Base-by-base conservation (phyloP, 1,140 invertebrate genomes). In the Orchesella cincta region DNA sequence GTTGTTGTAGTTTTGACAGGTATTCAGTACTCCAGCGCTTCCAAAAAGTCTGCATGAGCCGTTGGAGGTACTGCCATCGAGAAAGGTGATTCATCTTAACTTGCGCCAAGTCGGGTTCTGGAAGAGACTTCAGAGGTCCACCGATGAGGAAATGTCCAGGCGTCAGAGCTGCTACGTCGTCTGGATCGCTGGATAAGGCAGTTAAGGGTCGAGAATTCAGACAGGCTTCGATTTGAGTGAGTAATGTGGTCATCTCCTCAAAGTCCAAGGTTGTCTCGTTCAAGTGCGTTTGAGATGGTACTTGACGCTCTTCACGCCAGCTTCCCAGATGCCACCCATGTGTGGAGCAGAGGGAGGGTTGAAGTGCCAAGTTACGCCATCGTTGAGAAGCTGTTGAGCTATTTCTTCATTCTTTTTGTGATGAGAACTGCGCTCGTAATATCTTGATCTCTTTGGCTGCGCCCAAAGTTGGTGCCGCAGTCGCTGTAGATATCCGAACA, bases 401-500 rank as follows among this genome's bases (percentile, higher is more conserved):
- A 77, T 64, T 1, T 51, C 34, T 3, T 26, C 28, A 16, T 70
- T 54, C 28, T 20, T 18, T 39, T 35, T 39, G 14, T 31, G 16
- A 2, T 31, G 67, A 71, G 16, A 71, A 31, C 12, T 26, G 29
- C 14, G 46, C 28, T 36, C 34, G 39, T 16, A 1, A 72, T 16
- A 73, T 76, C n/a, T 39, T 2, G n/a, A 80, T 16, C 54, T 83
- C 81, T 29, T 80, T 80, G 18, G 78, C 75, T n/a, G 84, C 83
- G 1, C 83, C 82, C 76, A 26, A 86, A 85, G 46, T 83, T 85
- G 78, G 84, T 84, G 77, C 86, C 86, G 31, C 77, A 83, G 39
- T 82, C 82, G 0, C 85, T 39, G 26, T 78, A 81, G 8, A 18
- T 76, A 20, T 23, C 84, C 79, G 12, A 79, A 46, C 20, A 84